Evolutionary conservation across 2,113 vertebrate genomes (phyloP).

Genomic region (Tragelaphus imberbis): DNA sequence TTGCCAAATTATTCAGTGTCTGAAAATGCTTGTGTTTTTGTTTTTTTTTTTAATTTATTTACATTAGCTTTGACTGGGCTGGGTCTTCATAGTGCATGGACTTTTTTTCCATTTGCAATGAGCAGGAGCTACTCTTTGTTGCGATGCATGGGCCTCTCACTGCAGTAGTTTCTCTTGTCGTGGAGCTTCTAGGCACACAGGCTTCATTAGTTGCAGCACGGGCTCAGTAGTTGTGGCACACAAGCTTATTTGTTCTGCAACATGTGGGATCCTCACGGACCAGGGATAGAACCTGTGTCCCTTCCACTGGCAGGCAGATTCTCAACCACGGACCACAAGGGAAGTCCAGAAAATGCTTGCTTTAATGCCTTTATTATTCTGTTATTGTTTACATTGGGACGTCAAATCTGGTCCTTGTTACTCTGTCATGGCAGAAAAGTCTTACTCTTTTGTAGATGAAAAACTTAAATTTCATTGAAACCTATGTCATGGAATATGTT

Average conservation of each 20-base stretch:
- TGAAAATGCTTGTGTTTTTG: not conserved
- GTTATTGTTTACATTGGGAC: not conserved
- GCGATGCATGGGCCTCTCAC: not conserved
- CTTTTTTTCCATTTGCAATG: not conserved
- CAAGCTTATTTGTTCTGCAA: not conserved
- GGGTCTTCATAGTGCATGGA: accelerated
- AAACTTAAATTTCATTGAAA: not conserved
- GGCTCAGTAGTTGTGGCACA: not conserved
- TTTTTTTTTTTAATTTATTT: not conserved
- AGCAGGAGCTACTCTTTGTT: not conserved
- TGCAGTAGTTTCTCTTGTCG: not conserved
- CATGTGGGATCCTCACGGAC: not conserved
- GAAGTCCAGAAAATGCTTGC: not conserved
- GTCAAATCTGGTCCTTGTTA: not conserved
- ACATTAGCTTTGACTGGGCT: not conserved
- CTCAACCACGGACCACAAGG: not conserved
- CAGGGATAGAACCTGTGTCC: not conserved
- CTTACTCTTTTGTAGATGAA: not conserved
- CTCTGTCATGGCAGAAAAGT: not conserved
- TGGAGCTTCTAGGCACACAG: not conserved
- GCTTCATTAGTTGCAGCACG: not conserved
- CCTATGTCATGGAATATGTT: not conserved
- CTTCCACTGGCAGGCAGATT: not conserved
- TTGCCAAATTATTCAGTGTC: not conserved
- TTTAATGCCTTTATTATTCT: not conserved